Base-by-base conservation (phyloP, 2,797 vertebrate genomes). In the Clamator glandarius region DNA sequence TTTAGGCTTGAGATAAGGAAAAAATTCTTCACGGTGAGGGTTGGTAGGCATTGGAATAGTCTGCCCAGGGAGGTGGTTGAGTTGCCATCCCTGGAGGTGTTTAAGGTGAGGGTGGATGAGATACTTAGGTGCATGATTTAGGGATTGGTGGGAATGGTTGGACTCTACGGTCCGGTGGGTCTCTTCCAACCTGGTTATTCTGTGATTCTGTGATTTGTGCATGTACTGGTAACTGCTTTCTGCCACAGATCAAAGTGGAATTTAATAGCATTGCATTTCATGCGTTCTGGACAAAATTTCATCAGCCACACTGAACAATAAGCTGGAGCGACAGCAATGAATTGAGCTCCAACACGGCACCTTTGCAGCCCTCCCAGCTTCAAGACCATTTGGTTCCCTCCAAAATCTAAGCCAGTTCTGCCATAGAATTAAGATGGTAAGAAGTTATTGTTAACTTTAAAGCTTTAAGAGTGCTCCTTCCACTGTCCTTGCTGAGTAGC, bases 401-500 rank as follows among this genome's bases (percentile, higher is more conserved):
- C 8, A n/a, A 64, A 64, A 64, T 33, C 68, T 24, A 15, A 83
- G 24, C 68, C 24, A 26, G 24, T 57, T 73, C 59, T 55, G 50
- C 59, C 42, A 48, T 33, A 42, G 42, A 42, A 42, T 42, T 16
- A 42, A 42, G 63, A 41, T 4, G 8, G 15, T 33, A 17, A 35
- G 36, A 51, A 42, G 36, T 31, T 58, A 28, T 13, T 19, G 25
- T 42, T 59, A 42, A 66, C 26, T 31, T 35, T 51, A 42, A 42
- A 16, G 42, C 13, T 11, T 42, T 16, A 42, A 36, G 14, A 44
- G 14, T 1, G 2, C 11, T 51, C 31, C 44, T 51, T 51, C 82
- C 7, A 1, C 44, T 42, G 11, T 24, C 44, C 66, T 35, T 51
- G 42, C 20, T 5, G 35, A 33, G 2, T 2, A n/a, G 13, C 0